phyloP scores from a whole-genome alignment of 2,797 vertebrate genomes.

The Ceyx erithaca region DNA sequence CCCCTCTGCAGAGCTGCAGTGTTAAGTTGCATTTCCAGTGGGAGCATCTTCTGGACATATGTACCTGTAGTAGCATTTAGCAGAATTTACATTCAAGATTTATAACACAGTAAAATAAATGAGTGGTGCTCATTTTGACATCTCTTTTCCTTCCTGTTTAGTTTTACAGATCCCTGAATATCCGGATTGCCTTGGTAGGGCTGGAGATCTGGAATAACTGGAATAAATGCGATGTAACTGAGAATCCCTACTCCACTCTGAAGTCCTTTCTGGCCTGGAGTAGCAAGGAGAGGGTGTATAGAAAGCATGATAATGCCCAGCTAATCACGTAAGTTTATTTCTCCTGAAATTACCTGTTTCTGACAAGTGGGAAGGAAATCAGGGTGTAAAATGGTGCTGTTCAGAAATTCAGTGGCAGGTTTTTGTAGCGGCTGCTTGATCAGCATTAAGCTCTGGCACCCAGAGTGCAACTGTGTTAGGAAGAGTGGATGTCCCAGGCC shows the following conservation, averaged over 20 bases:
- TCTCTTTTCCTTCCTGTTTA: constrained; percentile 51
- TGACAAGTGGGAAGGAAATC: background rate
- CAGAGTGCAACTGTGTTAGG: background rate
- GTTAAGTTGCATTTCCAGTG: background rate
- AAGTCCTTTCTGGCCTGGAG: constrained; percentile 94
- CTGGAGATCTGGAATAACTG: constrained; percentile 91
- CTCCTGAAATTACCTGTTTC: background rate
- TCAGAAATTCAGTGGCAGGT: background rate
- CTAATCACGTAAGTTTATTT: constrained; percentile 88
- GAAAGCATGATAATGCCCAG: constrained; percentile 94
- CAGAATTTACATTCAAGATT: background rate
- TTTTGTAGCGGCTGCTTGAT: background rate
- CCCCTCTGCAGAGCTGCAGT: background rate
- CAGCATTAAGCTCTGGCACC: background rate
- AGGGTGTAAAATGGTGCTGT: too few species aligned
- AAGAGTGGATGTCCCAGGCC: background rate
- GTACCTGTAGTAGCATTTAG: background rate
- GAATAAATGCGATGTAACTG: constrained; percentile 86
- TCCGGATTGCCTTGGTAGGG: constrained; percentile 92
- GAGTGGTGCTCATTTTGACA: background rate
- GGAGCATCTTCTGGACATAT: background rate
- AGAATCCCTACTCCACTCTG: constrained; percentile 93
- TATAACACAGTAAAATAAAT: background rate
- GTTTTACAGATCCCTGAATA: constrained; percentile 93
- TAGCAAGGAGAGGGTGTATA: constrained; percentile 83